Percentiles rank a stretch among this genome's conserved stretches.
phyloP scores from a whole-genome alignment of 1,140 invertebrate genomes.

The Scaptodrosophila lebanonensis region DNA sequence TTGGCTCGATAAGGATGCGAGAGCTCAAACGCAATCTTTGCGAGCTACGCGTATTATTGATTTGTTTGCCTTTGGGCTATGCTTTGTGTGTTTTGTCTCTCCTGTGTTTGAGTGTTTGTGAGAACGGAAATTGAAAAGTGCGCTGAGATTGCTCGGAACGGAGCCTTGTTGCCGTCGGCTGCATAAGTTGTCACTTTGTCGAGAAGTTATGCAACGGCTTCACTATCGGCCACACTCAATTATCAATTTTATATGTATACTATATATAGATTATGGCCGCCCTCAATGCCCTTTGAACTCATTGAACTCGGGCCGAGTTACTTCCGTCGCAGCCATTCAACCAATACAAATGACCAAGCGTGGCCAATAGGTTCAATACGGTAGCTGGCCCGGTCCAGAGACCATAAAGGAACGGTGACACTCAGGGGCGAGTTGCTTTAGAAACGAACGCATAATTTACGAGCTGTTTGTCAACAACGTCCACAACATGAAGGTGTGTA shows the following conservation, averaged over 20 bases:
- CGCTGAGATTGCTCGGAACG: too few species aligned
- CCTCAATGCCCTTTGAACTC: background rate
- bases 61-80: slow-evolving; percentile 64
- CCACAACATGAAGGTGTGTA: slow-evolving; percentile 21
- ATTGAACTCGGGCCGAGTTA: background rate
- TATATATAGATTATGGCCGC: too few species aligned
- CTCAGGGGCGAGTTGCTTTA: slow-evolving; percentile 45
- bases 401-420: slow-evolving; percentile 22
- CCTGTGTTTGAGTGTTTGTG: slow-evolving; percentile 16
- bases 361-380: slow-evolving; percentile 40
- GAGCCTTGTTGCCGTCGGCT: too few species aligned
- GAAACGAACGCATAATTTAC: slow-evolving; percentile 65
- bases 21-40: slow-evolving; percentile 15
- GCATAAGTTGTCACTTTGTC: too few species aligned
- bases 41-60: slow-evolving; percentile 62
- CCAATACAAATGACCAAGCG: slow-evolving; percentile 22
- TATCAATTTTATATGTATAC: slow-evolving; percentile 26
- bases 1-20: slow-evolving; percentile 35
- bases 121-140: slow-evolving; percentile 61
- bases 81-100: slow-evolving; percentile 33
- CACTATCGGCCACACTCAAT: slow-evolving; percentile 31
- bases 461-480: slow-evolving; percentile 69
- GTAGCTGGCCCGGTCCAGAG: slow-evolving; percentile 23
- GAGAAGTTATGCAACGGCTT: too few species aligned
- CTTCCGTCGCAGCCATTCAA: background rate